phyloP scores from a whole-genome alignment of 1,140 invertebrate species.

The Oedothorax gibbosus region DNA sequence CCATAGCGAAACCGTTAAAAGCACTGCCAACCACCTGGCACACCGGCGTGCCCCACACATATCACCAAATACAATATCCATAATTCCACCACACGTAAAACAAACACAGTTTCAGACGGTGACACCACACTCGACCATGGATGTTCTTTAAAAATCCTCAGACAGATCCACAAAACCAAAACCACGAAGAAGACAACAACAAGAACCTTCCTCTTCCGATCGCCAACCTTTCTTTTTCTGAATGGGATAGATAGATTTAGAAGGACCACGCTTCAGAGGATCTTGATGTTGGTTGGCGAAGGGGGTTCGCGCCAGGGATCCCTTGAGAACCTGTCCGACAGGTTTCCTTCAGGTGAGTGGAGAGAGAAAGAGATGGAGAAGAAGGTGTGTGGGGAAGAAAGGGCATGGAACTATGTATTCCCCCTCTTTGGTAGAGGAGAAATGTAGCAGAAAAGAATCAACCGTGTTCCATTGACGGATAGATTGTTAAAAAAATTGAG shows the following conservation, averaged over 20 bases:
- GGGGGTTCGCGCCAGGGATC: not conserved
- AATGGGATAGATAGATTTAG: not conserved
- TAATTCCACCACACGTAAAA: not conserved
- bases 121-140: not conserved
- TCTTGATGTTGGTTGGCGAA: not conserved
- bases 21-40: constrained; percentile 5
- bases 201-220: not conserved
- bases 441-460: no score
- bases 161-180: constrained; percentile 12
- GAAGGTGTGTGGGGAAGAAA: constrained; percentile 6
- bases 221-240: not conserved
- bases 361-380: not conserved
- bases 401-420: constrained; percentile 44
- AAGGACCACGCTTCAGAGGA: constrained; percentile 21
- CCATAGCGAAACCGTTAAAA: constrained; percentile 7
- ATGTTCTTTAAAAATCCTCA: not conserved
- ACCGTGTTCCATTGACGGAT: no score
- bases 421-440: not conserved
- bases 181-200: constrained; percentile 9
- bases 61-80: constrained; percentile 5
- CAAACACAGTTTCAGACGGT: not conserved
- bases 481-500: no score
- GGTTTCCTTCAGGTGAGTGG: constrained; percentile 13
- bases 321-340: constrained; percentile 36
- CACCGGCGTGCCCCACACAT: not conserved